Conservation (phyloP, 2,797 vertebrate genomes). For the Manis pentadactyla region DNA sequence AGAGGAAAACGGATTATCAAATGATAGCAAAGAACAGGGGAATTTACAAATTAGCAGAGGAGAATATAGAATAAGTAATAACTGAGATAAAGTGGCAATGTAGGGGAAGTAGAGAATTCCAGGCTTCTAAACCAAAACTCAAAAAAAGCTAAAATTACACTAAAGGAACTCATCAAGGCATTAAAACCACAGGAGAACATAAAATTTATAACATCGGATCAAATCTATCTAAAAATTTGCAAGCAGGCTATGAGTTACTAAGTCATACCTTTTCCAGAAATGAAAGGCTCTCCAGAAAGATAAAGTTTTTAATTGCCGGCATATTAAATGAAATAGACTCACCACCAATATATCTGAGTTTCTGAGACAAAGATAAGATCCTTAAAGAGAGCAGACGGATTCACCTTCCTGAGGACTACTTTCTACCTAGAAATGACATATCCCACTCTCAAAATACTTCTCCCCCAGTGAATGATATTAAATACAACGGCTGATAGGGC, state of each 20-base stretch:
- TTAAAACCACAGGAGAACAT: not conserved
- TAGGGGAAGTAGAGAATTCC: not conserved
- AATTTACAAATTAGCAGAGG: not conserved
- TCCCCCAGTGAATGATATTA: not conserved
- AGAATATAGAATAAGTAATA: too few species aligned
- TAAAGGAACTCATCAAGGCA: not conserved
- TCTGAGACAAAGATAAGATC: not conserved
- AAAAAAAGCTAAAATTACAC: not conserved
- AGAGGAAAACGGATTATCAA: not conserved
- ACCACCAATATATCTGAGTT: not conserved
- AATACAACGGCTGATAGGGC: not conserved
- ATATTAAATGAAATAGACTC: not conserved
- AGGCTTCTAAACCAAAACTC: not conserved
- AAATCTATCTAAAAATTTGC: not conserved
- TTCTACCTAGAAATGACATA: not conserved
- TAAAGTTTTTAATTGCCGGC: not conserved
- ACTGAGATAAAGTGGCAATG: not conserved
- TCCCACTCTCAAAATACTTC: not conserved
- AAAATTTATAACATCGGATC: not conserved
- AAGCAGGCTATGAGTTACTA: not conserved
- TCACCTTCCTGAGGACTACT: not conserved
- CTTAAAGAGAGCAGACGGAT: not conserved
- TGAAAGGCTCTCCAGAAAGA: not conserved
- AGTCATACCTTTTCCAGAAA: not conserved
- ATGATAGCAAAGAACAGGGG: not conserved